These are phyloP conservation scores for Platysternon megacephalum DNA, from an alignment of 2,113 vertebrate species.

Conservation along the genomic window DNA sequence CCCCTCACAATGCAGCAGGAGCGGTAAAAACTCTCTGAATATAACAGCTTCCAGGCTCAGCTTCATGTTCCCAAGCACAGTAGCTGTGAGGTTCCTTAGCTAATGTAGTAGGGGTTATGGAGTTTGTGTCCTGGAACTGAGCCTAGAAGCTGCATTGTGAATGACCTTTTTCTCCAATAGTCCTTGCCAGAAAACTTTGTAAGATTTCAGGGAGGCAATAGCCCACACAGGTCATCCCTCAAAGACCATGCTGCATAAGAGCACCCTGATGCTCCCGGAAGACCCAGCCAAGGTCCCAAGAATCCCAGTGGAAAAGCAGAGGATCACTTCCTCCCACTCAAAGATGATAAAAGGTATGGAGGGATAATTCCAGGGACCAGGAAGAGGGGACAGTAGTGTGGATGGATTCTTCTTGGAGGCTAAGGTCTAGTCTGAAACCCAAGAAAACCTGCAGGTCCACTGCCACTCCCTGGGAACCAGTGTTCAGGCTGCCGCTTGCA, in stretches of 20 bases:
- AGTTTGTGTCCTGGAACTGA: constrained; percentile 45
- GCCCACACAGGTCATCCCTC: background rate
- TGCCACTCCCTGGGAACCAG: background rate
- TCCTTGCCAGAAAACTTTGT: background rate
- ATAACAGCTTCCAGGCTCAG: constrained; percentile 46
- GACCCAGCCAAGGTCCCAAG: background rate
- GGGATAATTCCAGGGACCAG: background rate
- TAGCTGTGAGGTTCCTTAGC: constrained; percentile 6
- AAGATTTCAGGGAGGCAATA: background rate
- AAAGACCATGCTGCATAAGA: background rate
- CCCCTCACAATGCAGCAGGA: background rate
- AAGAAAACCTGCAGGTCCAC: background rate
- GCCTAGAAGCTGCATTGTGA: background rate
- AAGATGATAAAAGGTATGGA: background rate
- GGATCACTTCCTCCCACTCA: background rate
- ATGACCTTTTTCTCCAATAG: background rate
- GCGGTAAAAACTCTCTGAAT: constrained; percentile 56
- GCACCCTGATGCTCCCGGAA: background rate
- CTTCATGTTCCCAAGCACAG: background rate
- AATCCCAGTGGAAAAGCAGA: background rate
- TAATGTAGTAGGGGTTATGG: background rate
- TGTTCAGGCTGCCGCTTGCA: background rate
- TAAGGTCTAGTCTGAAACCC: background rate
- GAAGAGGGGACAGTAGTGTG: background rate
- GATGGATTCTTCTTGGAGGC: background rate